Base-by-base conservation (phyloP, 2,888 invertebrate genomes). In the Coelopa pilipes region DNA sequence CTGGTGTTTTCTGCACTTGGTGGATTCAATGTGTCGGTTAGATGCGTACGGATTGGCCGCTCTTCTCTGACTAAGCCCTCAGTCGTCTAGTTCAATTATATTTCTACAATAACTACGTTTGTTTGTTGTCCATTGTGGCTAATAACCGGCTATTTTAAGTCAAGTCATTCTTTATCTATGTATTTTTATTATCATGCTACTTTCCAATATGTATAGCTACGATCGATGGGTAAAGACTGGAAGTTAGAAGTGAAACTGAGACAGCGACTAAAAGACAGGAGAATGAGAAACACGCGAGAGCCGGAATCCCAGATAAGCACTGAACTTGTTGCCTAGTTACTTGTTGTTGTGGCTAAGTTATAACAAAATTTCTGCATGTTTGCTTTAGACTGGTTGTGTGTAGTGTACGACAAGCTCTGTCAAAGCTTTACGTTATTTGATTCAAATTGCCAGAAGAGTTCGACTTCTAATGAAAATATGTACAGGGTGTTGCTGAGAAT, bases 21-120 rank as follows among this genome's bases (percentile, higher is more conserved):
- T 45, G 13, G 13, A 13, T 53, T 53, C 15, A 53, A 53, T 11
- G 10, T 57, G 7, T 4, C 34, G 5, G 57, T 4, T 24, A 15
- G 15, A 34, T 62, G 62, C n/a, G 21, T 24, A 34, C 15, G 10
- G 45, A n/a, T 15, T 15, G 15, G 34, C 62, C n/a, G 34, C 34
- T 62, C 34, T 13, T 5, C 62, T 45, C 15, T 62, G 62, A 62
- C 62, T 62, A 45, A 62, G 34, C 34, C n/a, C n/a, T 24, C 24
- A 11, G 5, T 13, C 53, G n/a, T 53, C 10, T 53, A 53, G 13
- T 53, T 53, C n/a, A 53, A 53, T 53, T 53, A 3, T n/a, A 53
- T 53, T 5, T 53, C 53, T 53, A 53, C n/a, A 53, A n/a, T 53
- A n/a, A 13, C 10, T 53, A 53, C 34, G 2, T 34, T 53, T 53